Percentiles rank a stretch among this genome's conserved stretches.
Evolutionary conservation across 1,140 invertebrate species (phyloP).

Genomic region (Papilio glaucus): DNA sequence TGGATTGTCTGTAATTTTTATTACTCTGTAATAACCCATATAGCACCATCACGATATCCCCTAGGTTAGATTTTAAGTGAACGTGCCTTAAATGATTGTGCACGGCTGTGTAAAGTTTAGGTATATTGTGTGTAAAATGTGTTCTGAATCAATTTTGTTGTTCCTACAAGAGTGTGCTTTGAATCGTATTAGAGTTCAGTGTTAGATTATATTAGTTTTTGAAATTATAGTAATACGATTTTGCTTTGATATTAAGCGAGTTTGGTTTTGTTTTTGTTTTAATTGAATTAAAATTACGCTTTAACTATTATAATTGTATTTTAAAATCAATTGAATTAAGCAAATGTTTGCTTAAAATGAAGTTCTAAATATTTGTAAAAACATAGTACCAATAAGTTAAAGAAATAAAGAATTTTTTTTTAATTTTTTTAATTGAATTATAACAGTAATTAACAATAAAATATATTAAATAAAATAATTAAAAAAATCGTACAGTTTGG

Average conservation of each 20-base stretch:
- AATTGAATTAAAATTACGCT: conserved; percentile 4
- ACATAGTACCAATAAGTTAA: too few relatives aligned
- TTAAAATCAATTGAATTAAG: background rate
- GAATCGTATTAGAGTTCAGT: conserved; percentile 53
- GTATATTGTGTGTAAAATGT: conserved; percentile 41
- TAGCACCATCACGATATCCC: conserved; percentile 43
- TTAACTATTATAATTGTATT: background rate
- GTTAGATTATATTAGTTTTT: conserved; percentile 53
- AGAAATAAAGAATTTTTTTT: too few relatives aligned
- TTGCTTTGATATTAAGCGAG: conserved; percentile 47
- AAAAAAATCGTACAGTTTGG: too few relatives aligned
- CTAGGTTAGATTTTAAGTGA: background rate
- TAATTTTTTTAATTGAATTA: too few relatives aligned
- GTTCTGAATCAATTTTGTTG: conserved; percentile 44
- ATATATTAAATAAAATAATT: too few relatives aligned
- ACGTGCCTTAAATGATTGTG: conserved; percentile 19
- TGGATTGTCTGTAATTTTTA: background rate
- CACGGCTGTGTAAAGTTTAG: conserved; percentile 33
- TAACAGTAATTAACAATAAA: too few relatives aligned
- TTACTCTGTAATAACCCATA: conserved; percentile 26
- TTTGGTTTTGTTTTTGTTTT: conserved; percentile 45
- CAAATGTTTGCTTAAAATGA: too few relatives aligned
- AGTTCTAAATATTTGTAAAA: too few relatives aligned
- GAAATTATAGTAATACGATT: conserved; percentile 47
- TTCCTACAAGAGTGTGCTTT: conserved; percentile 52